Base-by-base conservation (phyloP, 2,797 vertebrate genomes). In the Aeoliscus strigatus region DNA sequence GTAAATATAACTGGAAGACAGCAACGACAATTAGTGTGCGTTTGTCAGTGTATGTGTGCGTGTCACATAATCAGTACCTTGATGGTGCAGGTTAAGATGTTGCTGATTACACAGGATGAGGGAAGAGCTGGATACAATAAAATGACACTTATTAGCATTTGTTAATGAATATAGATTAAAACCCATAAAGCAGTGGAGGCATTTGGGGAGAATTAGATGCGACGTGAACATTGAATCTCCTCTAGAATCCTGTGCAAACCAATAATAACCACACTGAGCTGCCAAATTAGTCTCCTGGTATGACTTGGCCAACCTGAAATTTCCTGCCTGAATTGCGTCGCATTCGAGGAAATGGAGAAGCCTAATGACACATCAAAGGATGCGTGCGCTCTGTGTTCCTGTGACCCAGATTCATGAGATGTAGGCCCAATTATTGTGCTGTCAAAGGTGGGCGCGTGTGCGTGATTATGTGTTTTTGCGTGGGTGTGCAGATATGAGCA, bases 311-410 rank as follows among this genome's bases (percentile, higher is more conserved):
- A 50, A 64, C 28, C 51, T 31, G 31, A 47, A 41, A 55, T 56
- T 47, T 38, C 23, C 16, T 49, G 52, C 56, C 42, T 65, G 54
- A 73, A 63, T 37, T 27, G 46, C 12, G 28, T 7, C 3, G 60
- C 55, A 51, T 62, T 73, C 37, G 35, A 73, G 65, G 74, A 71
- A 77, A 68, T 62, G 4, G 11, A 24, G 50, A 30, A 50, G 53
- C 51, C 59, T 79, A 64, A 78, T 61, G 75, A 71, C 75, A 74
- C 75, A 71, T 80, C 75, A 81, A 79, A 77, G 68, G 46, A 60
- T 28, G 52, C 16, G 31, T 36, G 33, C 28, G 37, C 63, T 43
- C 41, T 9, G 39, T 41, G 54, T 40, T 76, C 38, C 46, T 36
- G 66, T 77, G 77, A 82, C 76, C 81, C 73, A 83, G 67, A 81